Base-by-base conservation (phyloP, 2,797 vertebrate species). In the Pogoniulus pusillus region DNA sequence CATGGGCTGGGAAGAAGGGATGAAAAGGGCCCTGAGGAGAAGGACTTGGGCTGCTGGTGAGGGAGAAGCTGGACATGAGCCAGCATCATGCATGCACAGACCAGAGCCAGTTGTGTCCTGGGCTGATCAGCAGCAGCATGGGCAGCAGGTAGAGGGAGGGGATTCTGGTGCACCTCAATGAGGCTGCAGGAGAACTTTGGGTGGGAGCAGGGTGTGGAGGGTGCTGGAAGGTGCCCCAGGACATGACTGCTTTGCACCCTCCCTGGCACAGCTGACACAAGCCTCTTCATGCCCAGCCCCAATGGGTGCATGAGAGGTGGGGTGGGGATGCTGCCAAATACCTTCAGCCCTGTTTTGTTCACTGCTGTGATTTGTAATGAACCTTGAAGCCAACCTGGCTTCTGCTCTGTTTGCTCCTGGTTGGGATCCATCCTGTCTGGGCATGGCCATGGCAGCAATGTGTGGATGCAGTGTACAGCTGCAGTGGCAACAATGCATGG, bases 351-450 rank as follows among this genome's bases (percentile, higher is more conserved):
- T 2, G 0, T 22, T 64, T 57, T 5, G 1, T 39, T 63, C 55
- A 4, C 20, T 2, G 1, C 76, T 23, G 39, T 12, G 45, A 12
- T 39, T 41, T 16, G 8, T 24, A 27, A 22, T 13, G 69, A 76
- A n/a, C 70, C 74, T 65, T 39, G n/a, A 49, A 72, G 65, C 30
- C 29, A 14, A 15, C 3, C 49, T 0, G 0, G 22, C 34, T 0
- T 1, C 17, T 2, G 59, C 0, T 1, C 62, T n/a, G 19, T 24
- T 6, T 3, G 60, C n/a, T 89, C n/a, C 20, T 0, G 0, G 4
- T 5, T 1, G 16, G 72, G 64, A 58, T 60, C 57, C 1, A 1
- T 68, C 49, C 0, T 16, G 14, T 10, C 59, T 2, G 9, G 78
- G 79, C 89, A 54, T 30, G 53, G 9, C 53, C 15, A 6, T 30